Percentiles rank a stretch among this genome's conserved stretches.
These are phyloP conservation scores for Eptesicus fuscus DNA, from an alignment of 2,113 vertebrate species.

Conservation along the genomic window DNA sequence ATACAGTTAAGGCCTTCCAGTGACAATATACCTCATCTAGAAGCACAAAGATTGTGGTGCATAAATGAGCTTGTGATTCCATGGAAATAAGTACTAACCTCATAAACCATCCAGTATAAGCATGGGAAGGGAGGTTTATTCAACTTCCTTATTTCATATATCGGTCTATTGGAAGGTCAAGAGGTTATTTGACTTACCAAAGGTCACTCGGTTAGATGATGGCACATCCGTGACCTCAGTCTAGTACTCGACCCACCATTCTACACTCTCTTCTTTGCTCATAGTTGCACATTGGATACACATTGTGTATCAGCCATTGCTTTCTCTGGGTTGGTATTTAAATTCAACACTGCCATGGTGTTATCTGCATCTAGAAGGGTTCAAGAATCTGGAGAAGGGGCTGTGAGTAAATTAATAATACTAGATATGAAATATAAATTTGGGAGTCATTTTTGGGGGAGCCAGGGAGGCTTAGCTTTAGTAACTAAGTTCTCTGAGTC, in stretches of 20 bases:
- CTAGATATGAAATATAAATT: too few relatives aligned
- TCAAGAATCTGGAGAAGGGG: too few relatives aligned
- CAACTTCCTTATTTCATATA: not conserved
- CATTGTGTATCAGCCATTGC: too few relatives aligned
- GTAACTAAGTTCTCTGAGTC: too few relatives aligned
- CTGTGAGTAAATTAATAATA: too few relatives aligned
- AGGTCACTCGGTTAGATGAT: not conserved
- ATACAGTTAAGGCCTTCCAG: not conserved
- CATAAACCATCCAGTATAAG: not conserved
- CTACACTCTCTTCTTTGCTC: not conserved
- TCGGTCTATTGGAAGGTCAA: not conserved
- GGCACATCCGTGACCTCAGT: not conserved
- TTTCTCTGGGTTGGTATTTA: not conserved
- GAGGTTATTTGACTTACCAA: not conserved
- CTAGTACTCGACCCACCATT: fast-evolving
- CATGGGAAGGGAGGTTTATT: not conserved
- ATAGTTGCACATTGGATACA: not conserved
- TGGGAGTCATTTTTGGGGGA: too few relatives aligned
- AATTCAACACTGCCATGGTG: not conserved
- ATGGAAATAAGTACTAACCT: not conserved
- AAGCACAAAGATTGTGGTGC: not conserved
- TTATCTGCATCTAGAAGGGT: too few relatives aligned
- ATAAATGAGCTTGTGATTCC: not conserved
- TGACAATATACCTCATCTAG: not conserved
- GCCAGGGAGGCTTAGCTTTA: too few relatives aligned